These are phyloP conservation scores for Caretta caretta DNA, from an alignment of 2,113 vertebrate species.

Conservation along the genomic window DNA sequence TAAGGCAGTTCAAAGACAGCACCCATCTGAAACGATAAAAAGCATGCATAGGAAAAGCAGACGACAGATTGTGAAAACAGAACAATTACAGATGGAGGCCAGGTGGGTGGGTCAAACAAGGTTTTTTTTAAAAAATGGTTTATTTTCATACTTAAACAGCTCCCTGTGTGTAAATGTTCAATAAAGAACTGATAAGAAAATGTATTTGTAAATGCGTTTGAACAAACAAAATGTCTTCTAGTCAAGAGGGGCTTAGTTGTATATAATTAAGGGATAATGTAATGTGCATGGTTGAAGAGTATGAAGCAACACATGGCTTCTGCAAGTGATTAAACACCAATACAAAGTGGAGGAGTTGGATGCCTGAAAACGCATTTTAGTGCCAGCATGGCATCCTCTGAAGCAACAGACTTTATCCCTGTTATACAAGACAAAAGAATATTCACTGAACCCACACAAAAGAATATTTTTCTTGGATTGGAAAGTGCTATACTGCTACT, in stretches of 20 bases:
- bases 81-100: conserved; percentile 82
- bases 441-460: not conserved
- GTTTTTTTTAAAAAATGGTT: conserved; percentile 73
- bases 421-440: not conserved
- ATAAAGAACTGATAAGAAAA: conserved; percentile 71
- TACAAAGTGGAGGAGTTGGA: conserved; percentile 34
- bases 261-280: conserved; percentile 65
- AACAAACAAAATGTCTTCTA: conserved; percentile 62
- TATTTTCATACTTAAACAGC: conserved; percentile 83
- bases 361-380: not conserved
- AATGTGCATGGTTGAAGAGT: conserved; percentile 43
- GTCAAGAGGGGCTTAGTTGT: conserved; percentile 36
- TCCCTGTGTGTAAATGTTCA: conserved; percentile 68
- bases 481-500: not conserved
- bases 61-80: conserved; percentile 78
- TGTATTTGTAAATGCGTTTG: conserved; percentile 70
- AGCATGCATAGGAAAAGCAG: conserved; percentile 79
- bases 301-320: conserved; percentile 22
- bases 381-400: conserved; percentile 10
- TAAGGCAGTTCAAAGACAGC: conserved; percentile 78
- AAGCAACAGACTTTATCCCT: conserved; percentile 16
- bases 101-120: conserved; percentile 80
- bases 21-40: conserved; percentile 85
- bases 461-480: not conserved
- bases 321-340: conserved; percentile 29